Conservation (phyloP, 2,797 vertebrate species). For the Phalloptychus januarius region DNA sequence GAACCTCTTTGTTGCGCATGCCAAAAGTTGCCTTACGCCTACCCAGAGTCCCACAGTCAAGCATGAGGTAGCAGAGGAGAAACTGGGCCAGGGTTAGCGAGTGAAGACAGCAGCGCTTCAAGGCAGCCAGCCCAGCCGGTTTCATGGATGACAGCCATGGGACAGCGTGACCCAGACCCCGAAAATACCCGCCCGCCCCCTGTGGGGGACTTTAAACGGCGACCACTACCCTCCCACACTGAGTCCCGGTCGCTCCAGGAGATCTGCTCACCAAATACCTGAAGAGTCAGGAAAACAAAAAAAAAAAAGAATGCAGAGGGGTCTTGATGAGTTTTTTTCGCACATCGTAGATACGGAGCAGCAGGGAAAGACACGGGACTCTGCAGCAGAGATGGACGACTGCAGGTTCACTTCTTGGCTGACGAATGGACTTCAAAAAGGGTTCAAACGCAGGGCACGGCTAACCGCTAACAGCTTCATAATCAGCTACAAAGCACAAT, state of each 20-base stretch:
- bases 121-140: conserved; percentile 7
- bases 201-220: conserved; percentile 12
- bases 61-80: conserved; percentile 22
- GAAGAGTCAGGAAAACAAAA: background rate
- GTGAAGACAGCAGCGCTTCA: conserved; percentile 30
- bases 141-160: conserved; percentile 45
- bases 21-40: conserved; percentile 19
- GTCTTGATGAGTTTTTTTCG: background rate
- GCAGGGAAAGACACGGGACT: background rate
- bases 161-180: conserved; percentile 50
- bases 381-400: conserved; percentile 1
- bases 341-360: background rate
- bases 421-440: conserved; percentile 2
- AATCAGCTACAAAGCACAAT: conserved; percentile 30
- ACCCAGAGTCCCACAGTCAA: conserved; percentile 15
- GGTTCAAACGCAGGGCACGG: conserved; percentile 29
- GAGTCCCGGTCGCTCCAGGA: conserved; percentile 15
- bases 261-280: conserved; percentile 21
- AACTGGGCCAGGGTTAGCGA: conserved; percentile 33
- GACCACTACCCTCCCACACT: conserved; percentile 21
- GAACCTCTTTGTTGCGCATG: conserved; percentile 21
- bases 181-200: conserved; percentile 34
- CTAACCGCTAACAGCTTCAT: conserved; percentile 20
- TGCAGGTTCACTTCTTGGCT: conserved; percentile 10
- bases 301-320: background rate